These are phyloP conservation scores for Erpobdella octoculata DNA, from an alignment of 2,888 invertebrate species.

Conservation along the genomic window DNA sequence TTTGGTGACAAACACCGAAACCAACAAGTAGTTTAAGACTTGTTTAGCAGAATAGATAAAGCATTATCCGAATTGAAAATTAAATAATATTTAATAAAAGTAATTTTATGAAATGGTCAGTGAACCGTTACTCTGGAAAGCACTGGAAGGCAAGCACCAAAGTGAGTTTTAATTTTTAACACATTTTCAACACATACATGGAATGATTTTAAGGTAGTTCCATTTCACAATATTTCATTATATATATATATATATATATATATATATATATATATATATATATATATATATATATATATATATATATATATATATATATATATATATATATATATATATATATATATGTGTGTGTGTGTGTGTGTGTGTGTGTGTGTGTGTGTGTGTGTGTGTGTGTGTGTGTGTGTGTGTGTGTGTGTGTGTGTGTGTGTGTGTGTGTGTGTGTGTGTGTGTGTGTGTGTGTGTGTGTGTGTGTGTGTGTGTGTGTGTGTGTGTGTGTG, in stretches of 20 bases:
- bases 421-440: constrained; percentile 9
- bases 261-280: constrained; percentile 28
- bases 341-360: background rate
- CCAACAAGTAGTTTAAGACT: too few relatives aligned
- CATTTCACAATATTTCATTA: too few relatives aligned
- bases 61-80: too few relatives aligned
- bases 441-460: constrained; percentile 23
- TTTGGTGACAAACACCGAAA: too few relatives aligned
- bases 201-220: background rate
- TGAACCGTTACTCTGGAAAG: too few relatives aligned
- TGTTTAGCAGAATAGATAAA: too few relatives aligned
- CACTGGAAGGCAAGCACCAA: too few relatives aligned
- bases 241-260: constrained; percentile 12
- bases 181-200: background rate
- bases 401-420: background rate
- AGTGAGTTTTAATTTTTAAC: too few relatives aligned
- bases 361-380: constrained; percentile 11
- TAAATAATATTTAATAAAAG: too few relatives aligned
- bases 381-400: constrained; percentile 9
- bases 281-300: constrained; percentile 29
- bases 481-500: constrained; percentile 25
- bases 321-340: constrained; percentile 19
- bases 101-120: too few relatives aligned
- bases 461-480: constrained; percentile 25
- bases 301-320: constrained; percentile 26